Percentiles rank a stretch among this genome's conserved stretches.
These are phyloP conservation scores for Meloidogyne hapla DNA, from an alignment of 1,140 invertebrate species.

Conservation along the genomic window DNA sequence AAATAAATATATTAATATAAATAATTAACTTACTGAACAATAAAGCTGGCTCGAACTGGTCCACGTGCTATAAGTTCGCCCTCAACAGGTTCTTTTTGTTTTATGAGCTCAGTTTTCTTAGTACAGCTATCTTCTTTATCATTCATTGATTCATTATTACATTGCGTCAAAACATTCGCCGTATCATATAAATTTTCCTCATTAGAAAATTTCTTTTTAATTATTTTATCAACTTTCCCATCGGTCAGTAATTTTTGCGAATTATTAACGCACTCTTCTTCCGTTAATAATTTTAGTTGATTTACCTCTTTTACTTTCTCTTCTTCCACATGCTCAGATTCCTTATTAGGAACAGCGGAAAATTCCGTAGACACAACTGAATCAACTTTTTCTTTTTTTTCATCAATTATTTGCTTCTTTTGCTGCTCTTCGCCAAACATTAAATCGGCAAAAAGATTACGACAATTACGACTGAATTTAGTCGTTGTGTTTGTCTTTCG, in stretches of 20 bases:
- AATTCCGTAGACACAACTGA: neutral
- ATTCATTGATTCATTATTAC: constrained; percentile 23
- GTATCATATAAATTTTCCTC: constrained; percentile 20
- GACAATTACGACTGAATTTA: constrained; percentile 53
- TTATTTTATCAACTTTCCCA: constrained; percentile 13
- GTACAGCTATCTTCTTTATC: constrained; percentile 25
- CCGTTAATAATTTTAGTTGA: neutral
- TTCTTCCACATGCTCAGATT: constrained; percentile 18
- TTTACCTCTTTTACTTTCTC: constrained; percentile 23
- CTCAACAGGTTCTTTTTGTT: constrained; percentile 8
- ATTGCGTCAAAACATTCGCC: constrained; percentile 29
- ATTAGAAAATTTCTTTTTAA: neutral
- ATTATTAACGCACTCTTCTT: constrained; percentile 20
- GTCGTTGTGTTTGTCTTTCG: constrained; percentile 62
- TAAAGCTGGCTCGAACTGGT: constrained; percentile 49
- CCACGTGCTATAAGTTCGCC: constrained; percentile 55
- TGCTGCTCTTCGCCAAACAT: constrained; percentile 38
- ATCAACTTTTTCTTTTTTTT: neutral
- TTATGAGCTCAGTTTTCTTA: constrained; percentile 26
- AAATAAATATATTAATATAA: neutral
- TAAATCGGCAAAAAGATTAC: constrained; percentile 55
- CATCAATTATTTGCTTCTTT: constrained; percentile 5
- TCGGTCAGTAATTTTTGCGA: constrained; percentile 18
- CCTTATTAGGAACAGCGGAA: neutral
- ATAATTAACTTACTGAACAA: constrained; percentile 13